A percentile compares a stretch with the other conserved stretches of the same genome.
Evolutionary conservation across 2,797 vertebrate genomes (phyloP).

Genomic region (Sternotherus odoratus): DNA sequence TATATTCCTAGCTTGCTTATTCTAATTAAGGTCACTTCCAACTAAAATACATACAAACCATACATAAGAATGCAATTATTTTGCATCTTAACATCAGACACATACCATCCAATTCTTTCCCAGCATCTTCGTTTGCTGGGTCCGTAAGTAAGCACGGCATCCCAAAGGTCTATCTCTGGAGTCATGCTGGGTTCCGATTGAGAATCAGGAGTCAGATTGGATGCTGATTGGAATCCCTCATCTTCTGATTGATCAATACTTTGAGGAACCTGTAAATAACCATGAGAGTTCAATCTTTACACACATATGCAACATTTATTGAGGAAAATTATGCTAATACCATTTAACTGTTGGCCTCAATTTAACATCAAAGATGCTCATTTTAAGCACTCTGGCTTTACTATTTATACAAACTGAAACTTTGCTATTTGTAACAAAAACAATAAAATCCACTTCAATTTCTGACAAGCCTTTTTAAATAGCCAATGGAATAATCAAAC

Average conservation of each 20-base stretch:
- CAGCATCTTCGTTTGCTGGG: slow-evolving; percentile 92
- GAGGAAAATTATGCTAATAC: background rate
- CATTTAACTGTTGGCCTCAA: background rate
- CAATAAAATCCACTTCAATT: background rate
- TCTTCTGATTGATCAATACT: slow-evolving; percentile 96
- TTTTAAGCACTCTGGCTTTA: background rate
- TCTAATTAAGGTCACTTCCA: background rate
- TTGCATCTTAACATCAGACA: slow-evolving; percentile 3
- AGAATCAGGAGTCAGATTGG: slow-evolving; percentile 97
- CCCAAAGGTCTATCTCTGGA: slow-evolving; percentile 94
- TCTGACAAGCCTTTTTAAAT: background rate
- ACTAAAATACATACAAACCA: background rate
- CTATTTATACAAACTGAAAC: background rate
- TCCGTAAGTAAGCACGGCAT: slow-evolving; percentile 89
- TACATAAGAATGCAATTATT: background rate
- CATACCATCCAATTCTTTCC: slow-evolving; percentile 95
- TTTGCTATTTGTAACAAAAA: background rate
- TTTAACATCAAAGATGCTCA: background rate
- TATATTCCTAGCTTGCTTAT: background rate
- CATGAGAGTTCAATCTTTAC: background rate
- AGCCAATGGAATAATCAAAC: background rate
- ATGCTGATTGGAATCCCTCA: slow-evolving; percentile 97
- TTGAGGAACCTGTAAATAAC: slow-evolving; percentile 87
- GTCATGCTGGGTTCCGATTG: slow-evolving; percentile 92
- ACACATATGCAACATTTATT: background rate